Evolutionary conservation across 2,113 vertebrate species (phyloP).

Genomic region (Turdus rufiventris): DNA sequence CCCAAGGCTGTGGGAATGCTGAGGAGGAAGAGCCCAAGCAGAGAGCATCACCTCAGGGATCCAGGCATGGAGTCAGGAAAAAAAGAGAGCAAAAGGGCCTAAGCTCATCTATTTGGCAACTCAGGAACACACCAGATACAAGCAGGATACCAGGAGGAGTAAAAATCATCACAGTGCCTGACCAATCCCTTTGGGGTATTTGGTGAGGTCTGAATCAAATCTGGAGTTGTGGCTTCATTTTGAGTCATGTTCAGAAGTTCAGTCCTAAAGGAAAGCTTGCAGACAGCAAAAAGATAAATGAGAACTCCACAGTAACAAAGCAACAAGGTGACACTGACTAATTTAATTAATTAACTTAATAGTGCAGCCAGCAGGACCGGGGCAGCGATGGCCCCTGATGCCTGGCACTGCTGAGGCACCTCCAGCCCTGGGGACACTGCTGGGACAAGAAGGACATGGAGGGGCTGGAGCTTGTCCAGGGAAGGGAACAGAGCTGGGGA

Average conservation of each 20-base stretch:
- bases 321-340: neutral
- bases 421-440: neutral
- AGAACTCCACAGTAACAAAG: neutral
- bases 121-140: neutral
- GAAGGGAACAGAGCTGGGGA: rapidly evolving
- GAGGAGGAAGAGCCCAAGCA: neutral
- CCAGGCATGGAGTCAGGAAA: neutral
- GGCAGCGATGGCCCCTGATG: neutral
- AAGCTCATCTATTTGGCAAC: neutral
- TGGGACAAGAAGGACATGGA: neutral
- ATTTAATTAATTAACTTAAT: neutral
- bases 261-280: neutral
- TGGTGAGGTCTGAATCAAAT: neutral
- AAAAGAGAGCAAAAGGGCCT: neutral
- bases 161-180: neutral
- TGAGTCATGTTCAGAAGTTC: neutral
- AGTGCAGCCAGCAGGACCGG: neutral
- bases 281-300: neutral
- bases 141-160: neutral
- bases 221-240: neutral
- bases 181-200: rapidly evolving
- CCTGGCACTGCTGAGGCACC: neutral
- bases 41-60: neutral
- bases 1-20: neutral
- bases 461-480: rapidly evolving